phyloP scores from a whole-genome alignment of 2,797 vertebrate genomes.

The Myotis daubentonii region DNA sequence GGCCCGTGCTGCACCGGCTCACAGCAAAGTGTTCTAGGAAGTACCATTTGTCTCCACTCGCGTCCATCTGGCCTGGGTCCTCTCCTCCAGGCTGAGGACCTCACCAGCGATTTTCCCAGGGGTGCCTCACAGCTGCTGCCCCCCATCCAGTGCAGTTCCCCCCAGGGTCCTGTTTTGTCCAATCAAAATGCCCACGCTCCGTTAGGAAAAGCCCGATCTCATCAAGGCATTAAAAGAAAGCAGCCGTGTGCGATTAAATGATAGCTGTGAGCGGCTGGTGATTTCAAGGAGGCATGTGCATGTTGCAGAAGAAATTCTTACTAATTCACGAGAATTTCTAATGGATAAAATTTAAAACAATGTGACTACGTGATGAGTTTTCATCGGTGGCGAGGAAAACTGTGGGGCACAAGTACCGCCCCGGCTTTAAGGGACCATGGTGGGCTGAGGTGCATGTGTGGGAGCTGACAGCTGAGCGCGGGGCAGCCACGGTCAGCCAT shows the following conservation, averaged over 20 bases:
- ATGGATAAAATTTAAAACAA: conserved; percentile 16
- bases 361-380: not conserved
- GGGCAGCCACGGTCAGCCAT: accelerated
- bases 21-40: not conserved
- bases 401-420: not conserved
- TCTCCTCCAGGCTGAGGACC: not conserved
- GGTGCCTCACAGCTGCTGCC: not conserved
- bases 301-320: not conserved
- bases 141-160: no score
- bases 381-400: not conserved
- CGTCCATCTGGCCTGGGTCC: not conserved
- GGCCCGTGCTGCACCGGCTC: not conserved
- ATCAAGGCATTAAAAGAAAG: not conserved
- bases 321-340: conserved; percentile 22
- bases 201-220: not conserved
- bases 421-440: not conserved
- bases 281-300: conserved; percentile 10
- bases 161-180: not conserved
- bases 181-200: not conserved
- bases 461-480: not conserved
- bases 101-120: not conserved
- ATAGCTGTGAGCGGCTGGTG: not conserved
- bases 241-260: not conserved
- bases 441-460: not conserved
- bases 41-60: not conserved